phyloP scores from a whole-genome alignment of 2,797 vertebrate species.

The Coregonus suidteri region DNA sequence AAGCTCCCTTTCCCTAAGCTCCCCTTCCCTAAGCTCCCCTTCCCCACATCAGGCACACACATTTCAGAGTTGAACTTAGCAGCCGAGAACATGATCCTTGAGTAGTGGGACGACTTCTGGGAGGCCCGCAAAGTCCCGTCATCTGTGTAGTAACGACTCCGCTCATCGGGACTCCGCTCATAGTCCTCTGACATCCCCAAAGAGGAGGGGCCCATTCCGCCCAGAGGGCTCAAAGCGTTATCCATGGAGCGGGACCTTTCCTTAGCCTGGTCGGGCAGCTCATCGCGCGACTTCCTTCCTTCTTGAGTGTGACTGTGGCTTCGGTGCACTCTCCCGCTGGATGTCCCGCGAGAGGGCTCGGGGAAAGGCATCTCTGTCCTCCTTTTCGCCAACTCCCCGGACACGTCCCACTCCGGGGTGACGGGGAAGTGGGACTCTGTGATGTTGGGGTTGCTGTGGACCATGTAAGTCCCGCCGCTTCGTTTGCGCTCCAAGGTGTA shows the following conservation, averaged over 20 bases:
- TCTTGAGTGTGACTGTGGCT: constrained; percentile 99
- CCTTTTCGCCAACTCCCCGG: constrained; percentile 95
- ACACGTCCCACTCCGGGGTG: constrained; percentile 98
- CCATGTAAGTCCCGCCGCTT: constrained; percentile 86
- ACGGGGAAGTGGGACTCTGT: constrained; percentile 95
- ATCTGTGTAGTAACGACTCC: constrained; percentile 91
- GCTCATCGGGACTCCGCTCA: constrained; percentile 89
- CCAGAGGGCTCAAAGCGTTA: constrained; percentile 90
- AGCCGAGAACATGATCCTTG: constrained; percentile 91
- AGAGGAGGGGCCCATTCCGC: constrained; percentile 66
- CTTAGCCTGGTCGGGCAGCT: constrained; percentile 94
- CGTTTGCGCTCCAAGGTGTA: constrained; percentile 92
- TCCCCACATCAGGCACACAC: constrained; percentile 90
- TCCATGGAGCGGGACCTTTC: constrained; percentile 98
- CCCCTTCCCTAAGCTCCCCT: constrained; percentile 79
- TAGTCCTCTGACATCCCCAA: constrained; percentile 90
- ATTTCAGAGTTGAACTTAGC: constrained; percentile 91
- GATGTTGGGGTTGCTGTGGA: constrained; percentile 92
- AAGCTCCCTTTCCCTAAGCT: constrained; percentile 79
- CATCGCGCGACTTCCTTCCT: constrained; percentile 90
- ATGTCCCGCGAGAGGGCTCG: constrained; percentile 94
- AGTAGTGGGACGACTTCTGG: constrained; percentile 87
- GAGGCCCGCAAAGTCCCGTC: constrained; percentile 92
- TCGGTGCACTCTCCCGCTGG: constrained; percentile 91
- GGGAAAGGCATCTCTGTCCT: constrained; percentile 99